Evolutionary conservation across 1,140 invertebrate genomes (phyloP).

Genomic region (Drosophila kohkoa): DNA sequence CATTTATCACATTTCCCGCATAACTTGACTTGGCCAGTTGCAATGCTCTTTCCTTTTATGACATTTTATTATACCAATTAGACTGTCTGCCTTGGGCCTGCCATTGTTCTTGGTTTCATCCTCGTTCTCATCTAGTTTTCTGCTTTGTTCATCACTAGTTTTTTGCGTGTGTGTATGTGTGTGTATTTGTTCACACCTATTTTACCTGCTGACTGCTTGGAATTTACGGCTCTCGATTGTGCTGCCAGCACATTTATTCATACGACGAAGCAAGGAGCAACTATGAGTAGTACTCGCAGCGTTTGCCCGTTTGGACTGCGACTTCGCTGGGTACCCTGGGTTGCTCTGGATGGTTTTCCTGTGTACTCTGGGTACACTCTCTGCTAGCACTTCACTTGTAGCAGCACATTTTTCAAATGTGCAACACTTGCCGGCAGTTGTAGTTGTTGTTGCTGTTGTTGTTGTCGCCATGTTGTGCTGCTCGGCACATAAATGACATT

Average conservation of each 20-base stretch:
- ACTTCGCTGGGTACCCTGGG: not conserved
- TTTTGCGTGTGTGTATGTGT: constrained; percentile 16
- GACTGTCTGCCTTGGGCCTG: constrained; percentile 47
- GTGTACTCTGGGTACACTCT: constrained; percentile 16
- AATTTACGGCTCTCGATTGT: constrained; percentile 79
- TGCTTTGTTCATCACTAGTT: constrained; percentile 10
- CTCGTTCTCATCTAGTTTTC: constrained; percentile 14
- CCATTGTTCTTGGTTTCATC: constrained; percentile 41
- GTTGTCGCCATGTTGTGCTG: constrained; percentile 62
- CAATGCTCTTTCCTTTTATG: constrained; percentile 63
- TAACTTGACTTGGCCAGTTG: constrained; percentile 16
- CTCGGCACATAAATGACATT: constrained; percentile 74
- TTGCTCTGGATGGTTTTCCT: constrained; percentile 17
- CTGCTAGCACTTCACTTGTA: constrained; percentile 62
- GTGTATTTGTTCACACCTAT: constrained; percentile 52
- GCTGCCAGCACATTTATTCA: constrained; percentile 74
- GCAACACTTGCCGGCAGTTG: constrained; percentile 65
- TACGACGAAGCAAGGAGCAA: constrained; percentile 32
- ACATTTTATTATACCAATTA: constrained; percentile 82
- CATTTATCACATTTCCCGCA: constrained; percentile 33
- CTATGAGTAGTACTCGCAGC: constrained; percentile 4
- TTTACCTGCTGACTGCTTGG: constrained; percentile 66
- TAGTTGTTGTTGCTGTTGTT: constrained; percentile 37
- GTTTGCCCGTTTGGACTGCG: not conserved
- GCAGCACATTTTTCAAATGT: constrained; percentile 79